Evolutionary conservation across 2,888 invertebrate genomes (phyloP), one percentile per base, ranked within the genome.

Genomic region (Acleris sparsana): DNA sequence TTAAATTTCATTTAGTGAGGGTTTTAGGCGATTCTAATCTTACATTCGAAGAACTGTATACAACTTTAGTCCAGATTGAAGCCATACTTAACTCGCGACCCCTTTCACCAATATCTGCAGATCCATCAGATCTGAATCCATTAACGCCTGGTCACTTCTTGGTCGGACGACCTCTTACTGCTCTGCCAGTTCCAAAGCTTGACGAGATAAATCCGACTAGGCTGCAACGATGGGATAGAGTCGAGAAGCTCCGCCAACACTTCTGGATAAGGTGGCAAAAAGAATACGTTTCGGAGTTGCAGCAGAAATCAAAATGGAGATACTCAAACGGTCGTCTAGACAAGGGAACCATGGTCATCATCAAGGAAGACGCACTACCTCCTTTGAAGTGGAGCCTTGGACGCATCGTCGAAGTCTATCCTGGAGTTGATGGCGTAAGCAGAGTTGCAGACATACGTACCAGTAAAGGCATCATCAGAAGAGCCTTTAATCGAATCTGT

Each of bases 291-390:
- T 33, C 59, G 5, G 53, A 64, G 22, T 39, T 75, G 2, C 74
- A 73, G 39, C 72, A 57, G 71, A 72, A 72, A 44, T 43, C 44
- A 2, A 51, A 51, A 46, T 29, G 29, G 29, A 29, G 6, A 29
- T 29, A 29, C 29, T 29, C 29, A 5, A 29, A 1, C 6, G 29
- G 29, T 29, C 29, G 29, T 6, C 29, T 29, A 29, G 29, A 29
- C 5, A 29, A 29, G 29, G 29, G 29, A 29, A 29, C 29, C 29
- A 29, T 29, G 29, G 29, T 29, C 29, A 29, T 29, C 29, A 29
- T 29, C 5, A 29, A 29, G 29, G 29, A 29, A 29, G 29, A 29
- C 29, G 29, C 29, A 1, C 29, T 29, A 29, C 29, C 29, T 6
- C 29, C 29, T 5, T 29, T 29, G 29, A 29, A 3, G 29, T 29